Conservation (phyloP, 2,113 vertebrate genomes). For the Antechinus flavipes region DNA sequence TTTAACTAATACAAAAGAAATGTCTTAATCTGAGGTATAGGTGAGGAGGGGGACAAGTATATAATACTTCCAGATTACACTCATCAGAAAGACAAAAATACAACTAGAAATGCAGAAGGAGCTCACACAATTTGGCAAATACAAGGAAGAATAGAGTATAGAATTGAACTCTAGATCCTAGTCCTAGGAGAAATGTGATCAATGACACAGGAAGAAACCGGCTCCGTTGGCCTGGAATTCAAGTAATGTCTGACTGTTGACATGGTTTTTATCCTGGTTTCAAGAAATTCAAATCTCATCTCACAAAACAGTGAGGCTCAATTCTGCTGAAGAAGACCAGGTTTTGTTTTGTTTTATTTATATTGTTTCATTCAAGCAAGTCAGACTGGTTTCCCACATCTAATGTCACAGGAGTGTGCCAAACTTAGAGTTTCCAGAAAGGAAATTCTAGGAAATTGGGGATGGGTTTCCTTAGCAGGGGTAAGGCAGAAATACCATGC, state of each 20-base stretch:
- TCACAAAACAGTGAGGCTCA: neutral
- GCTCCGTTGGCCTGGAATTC: neutral
- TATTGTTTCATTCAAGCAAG: neutral
- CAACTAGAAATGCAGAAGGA: neutral
- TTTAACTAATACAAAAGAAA: neutral
- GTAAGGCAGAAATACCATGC: neutral
- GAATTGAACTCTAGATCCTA: neutral
- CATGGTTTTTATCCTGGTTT: neutral
- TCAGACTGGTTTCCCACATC: neutral
- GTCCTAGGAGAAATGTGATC: neutral
- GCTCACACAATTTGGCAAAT: neutral
- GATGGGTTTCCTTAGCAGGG: neutral
- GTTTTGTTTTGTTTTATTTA: neutral
- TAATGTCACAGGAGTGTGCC: neutral
- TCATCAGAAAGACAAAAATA: neutral
- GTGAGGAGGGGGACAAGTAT: neutral
- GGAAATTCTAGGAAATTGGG: neutral
- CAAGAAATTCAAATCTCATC: neutral
- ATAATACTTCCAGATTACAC: neutral
- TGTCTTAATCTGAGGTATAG: neutral
- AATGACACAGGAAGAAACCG: neutral
- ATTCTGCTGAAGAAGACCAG: neutral
- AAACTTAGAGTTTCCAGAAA: neutral
- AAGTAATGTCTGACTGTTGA: neutral
- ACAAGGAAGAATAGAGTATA: neutral